A percentile compares a stretch with the other conserved stretches of the same genome.
Evolutionary conservation across 1,140 invertebrate species (phyloP).

Genomic region (Panagrolaimus sp.): DNA sequence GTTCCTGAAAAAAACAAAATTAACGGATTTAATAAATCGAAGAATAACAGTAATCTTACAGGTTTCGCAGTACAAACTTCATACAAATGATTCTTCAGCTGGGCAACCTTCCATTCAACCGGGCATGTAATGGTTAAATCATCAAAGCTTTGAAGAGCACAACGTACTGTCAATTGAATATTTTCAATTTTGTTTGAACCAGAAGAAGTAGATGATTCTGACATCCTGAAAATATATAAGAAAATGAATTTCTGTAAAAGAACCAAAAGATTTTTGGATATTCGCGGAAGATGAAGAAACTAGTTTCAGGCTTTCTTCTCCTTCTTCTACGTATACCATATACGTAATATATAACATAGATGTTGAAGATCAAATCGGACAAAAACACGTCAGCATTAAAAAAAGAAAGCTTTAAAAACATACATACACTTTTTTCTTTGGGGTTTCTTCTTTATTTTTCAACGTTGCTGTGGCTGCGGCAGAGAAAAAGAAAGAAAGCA

Average conservation of each 20-base stretch:
- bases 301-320: too few relatives aligned
- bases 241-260: not conserved
- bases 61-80: slow-evolving; percentile 19
- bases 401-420: not conserved
- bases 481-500: not conserved
- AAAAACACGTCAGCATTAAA: slow-evolving; percentile 13
- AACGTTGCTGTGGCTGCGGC: not conserved
- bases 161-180: not conserved
- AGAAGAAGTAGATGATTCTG: slow-evolving; percentile 4
- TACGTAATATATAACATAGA: too few relatives aligned
- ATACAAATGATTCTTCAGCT: slow-evolving; percentile 23
- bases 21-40: not conserved
- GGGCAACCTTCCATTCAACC: slow-evolving; percentile 19
- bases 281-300: too few relatives aligned
- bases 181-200: not conserved
- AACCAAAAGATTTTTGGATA: too few relatives aligned
- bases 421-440: not conserved
- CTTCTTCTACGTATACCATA: too few relatives aligned
- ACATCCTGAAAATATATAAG: not conserved
- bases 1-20: not conserved
- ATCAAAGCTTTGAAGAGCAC: slow-evolving; percentile 14
- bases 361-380: not conserved
- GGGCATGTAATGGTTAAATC: not conserved
- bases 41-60: slow-evolving; percentile 7
- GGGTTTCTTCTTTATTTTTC: not conserved